A percentile compares a stretch with the other conserved stretches of the same genome.
Conservation (phyloP, 92 coral and sea anemone species). For the Epizoanthus stellaris region DNA sequence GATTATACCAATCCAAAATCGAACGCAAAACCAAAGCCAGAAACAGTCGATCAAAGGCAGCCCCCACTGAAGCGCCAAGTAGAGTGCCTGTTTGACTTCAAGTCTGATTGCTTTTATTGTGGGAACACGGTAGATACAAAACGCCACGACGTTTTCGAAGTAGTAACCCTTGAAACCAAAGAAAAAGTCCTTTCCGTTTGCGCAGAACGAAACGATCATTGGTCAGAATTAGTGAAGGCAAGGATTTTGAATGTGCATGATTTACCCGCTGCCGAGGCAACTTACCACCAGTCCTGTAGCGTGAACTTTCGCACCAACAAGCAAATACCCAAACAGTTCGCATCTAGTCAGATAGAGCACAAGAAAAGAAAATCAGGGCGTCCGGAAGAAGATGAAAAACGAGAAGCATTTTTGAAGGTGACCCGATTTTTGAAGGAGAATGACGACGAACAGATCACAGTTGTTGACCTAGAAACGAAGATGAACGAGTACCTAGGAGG, state of each 20-base stretch:
- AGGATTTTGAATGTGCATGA: slow-evolving; percentile 28
- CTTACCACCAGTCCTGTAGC: slow-evolving; percentile 39
- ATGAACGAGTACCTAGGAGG: slow-evolving; percentile 55
- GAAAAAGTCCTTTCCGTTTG: slow-evolving; percentile 11
- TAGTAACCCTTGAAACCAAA: slow-evolving; percentile 28
- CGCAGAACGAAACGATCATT: slow-evolving; percentile 17
- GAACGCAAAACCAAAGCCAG: slow-evolving; percentile 24
- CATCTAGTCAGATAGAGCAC: slow-evolving; percentile 9
- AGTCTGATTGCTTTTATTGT: slow-evolving; percentile 53
- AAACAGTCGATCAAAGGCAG: slow-evolving; percentile 7
- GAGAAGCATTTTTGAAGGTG: slow-evolving; percentile 52
- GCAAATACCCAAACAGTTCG: slow-evolving; percentile 43
- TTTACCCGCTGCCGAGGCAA: slow-evolving; percentile 31
- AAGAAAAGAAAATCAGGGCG: slow-evolving; percentile 65
- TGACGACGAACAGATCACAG: slow-evolving; percentile 56
- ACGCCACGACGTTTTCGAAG: slow-evolving; percentile 15
- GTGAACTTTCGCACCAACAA: slow-evolving; percentile 17
- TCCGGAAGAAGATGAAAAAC: slow-evolving; percentile 50
- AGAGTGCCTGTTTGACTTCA: slow-evolving; percentile 44
- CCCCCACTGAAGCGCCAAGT: slow-evolving; percentile 32
- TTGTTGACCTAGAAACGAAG: slow-evolving; percentile 27
- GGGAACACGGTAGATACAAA: slow-evolving; percentile 45
- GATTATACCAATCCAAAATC: slow-evolving; percentile 27
- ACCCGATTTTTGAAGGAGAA: slow-evolving; percentile 34
- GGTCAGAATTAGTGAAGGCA: slow-evolving; percentile 44